Evolutionary conservation across 2,888 invertebrate genomes (phyloP), one percentile per base, ranked within the genome.

Genomic region (Ernsta delagoae): DNA sequence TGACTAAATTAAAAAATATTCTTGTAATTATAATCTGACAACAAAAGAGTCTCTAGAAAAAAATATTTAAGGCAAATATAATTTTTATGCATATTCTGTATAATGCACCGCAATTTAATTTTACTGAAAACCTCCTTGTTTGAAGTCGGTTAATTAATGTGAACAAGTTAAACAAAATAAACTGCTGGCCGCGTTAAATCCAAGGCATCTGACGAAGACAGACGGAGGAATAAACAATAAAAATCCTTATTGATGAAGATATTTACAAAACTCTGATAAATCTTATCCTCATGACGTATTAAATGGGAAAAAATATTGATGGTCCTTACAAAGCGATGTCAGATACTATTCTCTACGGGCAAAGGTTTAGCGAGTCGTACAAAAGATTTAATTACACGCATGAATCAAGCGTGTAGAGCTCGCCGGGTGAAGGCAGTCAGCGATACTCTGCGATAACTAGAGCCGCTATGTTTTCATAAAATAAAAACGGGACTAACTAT

Each of bases 341-440:
- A 56, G 68, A 56, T 9, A 31, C 67, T 61, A 39, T 57, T 68
- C 68, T 62, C 48, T 48, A 50, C 34, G 82, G 82, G 77, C 76
- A 79, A 83, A 86, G 86, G 84, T 84, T 81, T 77, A 81, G 79
- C 78, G 83, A 81, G 81, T 80, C 85, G 86, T 84, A 92, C 91
- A 91, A 93, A 89, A 92, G 92, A 92, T 90, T 91, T 92, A 92
- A 93, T 93, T 93, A 92, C 88, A 92, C 92, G 92, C 91, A 90
- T 92, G 92, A 90, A 92, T 91, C 90, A 90, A 91, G 88, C 86
- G 81, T 80, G 77, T 81, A 79, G 81, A 80, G 79, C 76, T 31
- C 80, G 77, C 79, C 74, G 71, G 77, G 66, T 70, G 76, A 36
- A 69, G 74, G 75, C 70, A 73, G 74, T 75, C 78, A 75, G 81